phyloP scores from a whole-genome alignment of 1,140 invertebrate genomes.

The Sitodiplosis mosellana region DNA sequence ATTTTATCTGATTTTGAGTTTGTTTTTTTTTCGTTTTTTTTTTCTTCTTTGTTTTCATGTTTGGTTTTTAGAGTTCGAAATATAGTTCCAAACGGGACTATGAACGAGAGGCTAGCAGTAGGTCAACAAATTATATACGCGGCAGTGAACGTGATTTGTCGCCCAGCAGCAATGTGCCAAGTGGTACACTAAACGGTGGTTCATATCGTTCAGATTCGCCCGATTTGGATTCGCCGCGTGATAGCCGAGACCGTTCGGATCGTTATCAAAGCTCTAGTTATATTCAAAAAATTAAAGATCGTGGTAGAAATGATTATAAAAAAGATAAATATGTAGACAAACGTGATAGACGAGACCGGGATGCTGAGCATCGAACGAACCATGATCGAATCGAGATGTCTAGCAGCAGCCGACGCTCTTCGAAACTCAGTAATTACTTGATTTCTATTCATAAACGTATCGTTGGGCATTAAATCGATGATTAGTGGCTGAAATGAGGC shows the following conservation, averaged over 20 bases:
- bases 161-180: slow-evolving; percentile 45
- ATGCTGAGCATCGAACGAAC: slow-evolving; percentile 65
- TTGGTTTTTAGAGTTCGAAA: slow-evolving; percentile 42
- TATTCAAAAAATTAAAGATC: slow-evolving; percentile 59
- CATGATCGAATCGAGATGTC: slow-evolving; percentile 45
- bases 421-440: slow-evolving; percentile 12
- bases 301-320: slow-evolving; percentile 82
- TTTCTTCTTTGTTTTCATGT: neutral
- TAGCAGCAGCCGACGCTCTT: slow-evolving; percentile 7
- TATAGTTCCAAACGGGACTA: slow-evolving; percentile 38
- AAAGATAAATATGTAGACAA: slow-evolving; percentile 78
- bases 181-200: slow-evolving; percentile 56
- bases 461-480: too few relatives aligned
- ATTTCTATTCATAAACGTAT: too few relatives aligned
- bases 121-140: slow-evolving; percentile 14
- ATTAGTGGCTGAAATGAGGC: too few relatives aligned
- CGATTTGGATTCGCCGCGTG: slow-evolving; percentile 42
- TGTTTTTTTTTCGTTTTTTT: too few relatives aligned
- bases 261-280: slow-evolving; percentile 49
- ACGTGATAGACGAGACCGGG: slow-evolving; percentile 51
- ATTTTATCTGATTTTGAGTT: too few relatives aligned
- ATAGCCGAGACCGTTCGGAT: slow-evolving; percentile 32
- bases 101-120: slow-evolving; percentile 21
- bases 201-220: slow-evolving; percentile 53
- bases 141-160: slow-evolving; percentile 19